Evolutionary conservation across 2,888 invertebrate species (phyloP).

Genomic region (Alentia gelatinosa): DNA sequence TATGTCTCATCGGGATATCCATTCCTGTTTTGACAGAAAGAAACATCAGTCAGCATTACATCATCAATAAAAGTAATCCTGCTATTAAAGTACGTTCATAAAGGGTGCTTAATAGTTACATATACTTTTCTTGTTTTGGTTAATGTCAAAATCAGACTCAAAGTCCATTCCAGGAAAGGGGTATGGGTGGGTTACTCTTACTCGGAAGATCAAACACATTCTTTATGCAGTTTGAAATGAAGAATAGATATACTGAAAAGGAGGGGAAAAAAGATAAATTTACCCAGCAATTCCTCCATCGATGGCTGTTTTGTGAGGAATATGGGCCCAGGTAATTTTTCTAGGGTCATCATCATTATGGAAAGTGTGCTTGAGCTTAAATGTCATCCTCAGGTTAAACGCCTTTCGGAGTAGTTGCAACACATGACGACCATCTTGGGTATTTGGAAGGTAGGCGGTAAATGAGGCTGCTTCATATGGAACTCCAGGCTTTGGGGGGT

Average conservation of each 20-base stretch:
- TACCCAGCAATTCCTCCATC: conserved; percentile 3
- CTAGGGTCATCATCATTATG: neutral
- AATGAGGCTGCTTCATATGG: neutral
- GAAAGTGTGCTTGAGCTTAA: neutral
- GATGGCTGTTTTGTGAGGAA: conserved; percentile 7
- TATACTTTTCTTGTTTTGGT: too few species aligned
- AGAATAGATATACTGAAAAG: too few species aligned
- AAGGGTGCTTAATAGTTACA: too few species aligned
- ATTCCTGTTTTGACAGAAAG: neutral
- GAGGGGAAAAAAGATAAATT: too few species aligned
- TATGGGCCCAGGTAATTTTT: neutral
- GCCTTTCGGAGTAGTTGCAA: conserved; percentile 20
- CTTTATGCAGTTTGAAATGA: too few species aligned
- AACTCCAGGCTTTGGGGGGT: neutral
- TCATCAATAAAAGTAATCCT: too few species aligned
- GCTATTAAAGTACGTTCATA: too few species aligned
- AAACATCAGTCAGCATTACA: too few species aligned
- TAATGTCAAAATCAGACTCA: too few species aligned
- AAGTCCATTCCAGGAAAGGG: too few species aligned
- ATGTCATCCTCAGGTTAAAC: conserved; percentile 7
- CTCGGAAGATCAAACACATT: too few species aligned
- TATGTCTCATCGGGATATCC: neutral
- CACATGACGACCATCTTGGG: neutral
- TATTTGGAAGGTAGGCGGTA: conserved; percentile 21
- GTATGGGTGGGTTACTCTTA: too few species aligned